Evolutionary conservation across 2,797 vertebrate species (phyloP).

Genomic region (Falco peregrinus): DNA sequence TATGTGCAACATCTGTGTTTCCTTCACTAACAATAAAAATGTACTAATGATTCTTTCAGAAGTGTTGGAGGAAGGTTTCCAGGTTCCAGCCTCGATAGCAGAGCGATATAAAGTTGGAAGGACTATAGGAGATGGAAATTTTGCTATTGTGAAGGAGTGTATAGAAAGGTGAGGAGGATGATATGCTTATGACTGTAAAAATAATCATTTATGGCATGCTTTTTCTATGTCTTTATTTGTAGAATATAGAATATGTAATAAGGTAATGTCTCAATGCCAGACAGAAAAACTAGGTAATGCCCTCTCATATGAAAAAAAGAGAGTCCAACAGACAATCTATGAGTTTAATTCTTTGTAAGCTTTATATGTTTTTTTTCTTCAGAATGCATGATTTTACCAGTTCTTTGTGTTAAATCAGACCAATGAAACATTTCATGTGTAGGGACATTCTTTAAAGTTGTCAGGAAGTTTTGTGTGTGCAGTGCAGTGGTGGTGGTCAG

Average conservation of each 20-base stretch:
- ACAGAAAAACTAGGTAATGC: constrained; percentile 21
- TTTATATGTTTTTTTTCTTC: neutral
- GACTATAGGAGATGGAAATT: constrained; percentile 95
- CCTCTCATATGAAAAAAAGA: constrained; percentile 13
- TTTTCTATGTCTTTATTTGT: constrained; percentile 54
- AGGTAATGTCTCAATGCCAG: constrained; percentile 29
- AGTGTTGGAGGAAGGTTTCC: constrained; percentile 84
- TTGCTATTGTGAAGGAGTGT: constrained; percentile 96
- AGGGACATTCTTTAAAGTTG: neutral
- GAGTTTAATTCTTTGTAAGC: constrained; percentile 20
- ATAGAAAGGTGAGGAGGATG: constrained; percentile 86
- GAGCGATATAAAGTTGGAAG: constrained; percentile 96
- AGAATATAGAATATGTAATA: neutral
- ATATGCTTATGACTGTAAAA: constrained; percentile 40
- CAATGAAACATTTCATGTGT: neutral
- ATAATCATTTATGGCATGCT: constrained; percentile 17
- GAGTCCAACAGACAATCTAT: constrained; percentile 1
- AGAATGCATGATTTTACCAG: neutral
- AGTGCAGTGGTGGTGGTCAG: neutral
- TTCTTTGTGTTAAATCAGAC: constrained; percentile 6
- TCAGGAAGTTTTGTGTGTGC: neutral
- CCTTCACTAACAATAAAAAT: constrained; percentile 75
- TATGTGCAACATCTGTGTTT: constrained; percentile 73
- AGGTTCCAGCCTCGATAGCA: constrained; percentile 90
- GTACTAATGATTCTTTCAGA: constrained; percentile 82